Base-by-base conservation (phyloP, 2,797 vertebrate species). In the Octomys mimax region DNA sequence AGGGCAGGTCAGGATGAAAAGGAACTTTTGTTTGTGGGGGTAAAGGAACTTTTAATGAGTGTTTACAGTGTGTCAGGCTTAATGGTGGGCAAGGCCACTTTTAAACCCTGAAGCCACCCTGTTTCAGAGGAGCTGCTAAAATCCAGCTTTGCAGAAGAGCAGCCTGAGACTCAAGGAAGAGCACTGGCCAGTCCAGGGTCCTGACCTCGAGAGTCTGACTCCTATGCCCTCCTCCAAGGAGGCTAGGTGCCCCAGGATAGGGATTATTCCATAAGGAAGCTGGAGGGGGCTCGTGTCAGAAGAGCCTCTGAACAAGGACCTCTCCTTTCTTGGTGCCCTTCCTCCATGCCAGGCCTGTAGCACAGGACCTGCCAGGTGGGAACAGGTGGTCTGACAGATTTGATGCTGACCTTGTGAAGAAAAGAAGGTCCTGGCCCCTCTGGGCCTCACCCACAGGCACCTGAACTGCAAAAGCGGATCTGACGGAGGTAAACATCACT, bases 381-480 rank as follows among this genome's bases (percentile, higher is more conserved):
- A 92, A 33, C 54, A 42, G 64, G n/a, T 19, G 6, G 26, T 77
- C 87, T 94, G 77, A 31, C 75, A 39, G 16, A 33, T 79, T 46
- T 82, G 87, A 24, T 36, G 49, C 64, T n/a, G 64, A 52, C 24
- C 33, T 64, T 59, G 4, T 5, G 46, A 70, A 87, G 68, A 36
- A n/a, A 54, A 75, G 75, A 54, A 86, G 39, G 31, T 19, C 92
- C 68, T 66, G 8, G 46, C 16, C 31, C 28, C 89, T 31, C 46
- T 22, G 33, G 91, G 88, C 79, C 79, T 88, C 70, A 28, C 52
- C n/a, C 57, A 70, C 54, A 39, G 88, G 81, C 79, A 14, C 75
- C 49, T 16, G 86, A 70, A 86, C 87, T 89, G 87, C 91, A 61
- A 49, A 95, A 82, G 46, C 36, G 36, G 62, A 5, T n/a, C 54